phyloP scores from a whole-genome alignment of 2,888 invertebrate genomes.

The Cataglyphis albicans region DNA sequence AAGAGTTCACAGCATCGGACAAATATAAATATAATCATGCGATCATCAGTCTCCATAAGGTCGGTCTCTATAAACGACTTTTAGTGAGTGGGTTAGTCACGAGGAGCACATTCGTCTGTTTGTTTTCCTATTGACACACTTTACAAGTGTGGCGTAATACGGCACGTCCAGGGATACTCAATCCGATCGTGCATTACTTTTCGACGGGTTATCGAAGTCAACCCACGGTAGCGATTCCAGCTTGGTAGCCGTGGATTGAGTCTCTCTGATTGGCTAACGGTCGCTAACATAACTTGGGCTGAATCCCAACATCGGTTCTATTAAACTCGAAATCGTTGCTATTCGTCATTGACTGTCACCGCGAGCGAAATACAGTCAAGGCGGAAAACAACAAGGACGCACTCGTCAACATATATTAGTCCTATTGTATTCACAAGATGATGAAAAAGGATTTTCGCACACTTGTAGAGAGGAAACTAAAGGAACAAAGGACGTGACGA shows the following conservation, averaged over 20 bases:
- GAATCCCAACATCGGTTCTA: slow-evolving; percentile 53
- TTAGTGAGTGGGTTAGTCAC: slow-evolving; percentile 68
- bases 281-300: slow-evolving; percentile 50
- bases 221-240: slow-evolving; percentile 1
- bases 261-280: slow-evolving; percentile 62
- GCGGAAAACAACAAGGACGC: slow-evolving; percentile 40
- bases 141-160: slow-evolving; percentile 72
- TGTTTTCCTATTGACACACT: slow-evolving; percentile 84
- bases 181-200: slow-evolving; percentile 50
- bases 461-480: slow-evolving; percentile 10
- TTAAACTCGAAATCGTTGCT: slow-evolving; percentile 33
- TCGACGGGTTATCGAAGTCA: slow-evolving; percentile 10
- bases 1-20: background rate
- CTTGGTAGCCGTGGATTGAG: slow-evolving; percentile 39
- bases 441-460: slow-evolving; percentile 34
- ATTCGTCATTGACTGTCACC: background rate
- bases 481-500: slow-evolving; percentile 5
- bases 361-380: slow-evolving; percentile 49
- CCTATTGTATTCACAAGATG: slow-evolving; percentile 38
- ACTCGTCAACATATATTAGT: background rate
- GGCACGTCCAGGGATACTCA: slow-evolving; percentile 55
- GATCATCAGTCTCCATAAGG: slow-evolving; percentile 21
- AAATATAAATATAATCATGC: background rate
- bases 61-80: slow-evolving; percentile 56
- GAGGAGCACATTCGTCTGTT: slow-evolving; percentile 76